Evolutionary conservation across 2,113 vertebrate species (phyloP), one percentile per base, ranked within the genome.

Genomic region (Columbina picui): DNA sequence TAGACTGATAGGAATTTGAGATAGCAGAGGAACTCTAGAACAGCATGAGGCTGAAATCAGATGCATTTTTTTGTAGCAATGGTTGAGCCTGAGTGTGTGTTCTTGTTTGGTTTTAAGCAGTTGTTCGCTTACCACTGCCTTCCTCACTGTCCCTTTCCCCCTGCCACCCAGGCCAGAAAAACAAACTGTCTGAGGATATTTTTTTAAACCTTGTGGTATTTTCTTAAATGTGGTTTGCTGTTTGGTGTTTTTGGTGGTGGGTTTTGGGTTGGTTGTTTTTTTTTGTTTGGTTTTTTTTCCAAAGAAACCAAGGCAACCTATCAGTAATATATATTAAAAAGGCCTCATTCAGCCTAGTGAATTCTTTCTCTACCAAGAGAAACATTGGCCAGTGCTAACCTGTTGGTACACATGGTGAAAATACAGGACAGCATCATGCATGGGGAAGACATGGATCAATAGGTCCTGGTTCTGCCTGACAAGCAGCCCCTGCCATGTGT

Each of bases 401-500:
- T 68, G 5, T 9, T 39, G 41, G 14, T 36, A 19, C 10, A 12
- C 14, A 0, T 0, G 10, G 13, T 61, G 50, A 76, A 68, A 45
- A 45, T 22, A 5, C 5, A 15, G 38, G 29, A 7, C 19, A 41
- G 29, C 15, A 65, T 57, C 21, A 2, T 8, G 4, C 1, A 0
- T 14, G 21, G 55, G 36, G 32, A 38, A 7, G 27, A 50, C 56
- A 22, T 29, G 29, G 55, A n/a, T 71, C 50, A 9, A 26, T 50
- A n/a, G 29, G 34, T 68, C 34, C 30, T 78, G 38, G 20, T 39
- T 93, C 55, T 93, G 38, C 30, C 22, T 80, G 47, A 16, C 30
- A 41, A 4, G 14, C 29, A 32, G 12, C 27, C 25, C 0, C 0
- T 69, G n/a, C 53, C 10, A 17, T 3, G 39, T 1, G 4, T 10